Conservation (phyloP, 2,113 vertebrate species). For the Polypterus senegalus region DNA sequence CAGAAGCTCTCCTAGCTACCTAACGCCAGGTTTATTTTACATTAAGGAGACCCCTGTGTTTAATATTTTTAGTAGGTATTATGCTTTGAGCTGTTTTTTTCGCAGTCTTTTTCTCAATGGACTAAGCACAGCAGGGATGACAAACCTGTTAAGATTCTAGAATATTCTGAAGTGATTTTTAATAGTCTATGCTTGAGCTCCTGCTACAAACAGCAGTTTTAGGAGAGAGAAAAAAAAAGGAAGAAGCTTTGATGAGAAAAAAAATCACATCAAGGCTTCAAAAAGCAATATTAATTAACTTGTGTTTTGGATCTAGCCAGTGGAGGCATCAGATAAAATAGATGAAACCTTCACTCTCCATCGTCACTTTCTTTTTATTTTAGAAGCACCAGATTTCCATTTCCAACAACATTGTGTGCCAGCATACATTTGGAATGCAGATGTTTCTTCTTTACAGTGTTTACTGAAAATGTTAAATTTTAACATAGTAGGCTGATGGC, state of each 20-base stretch:
- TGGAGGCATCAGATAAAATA: conserved; percentile 5
- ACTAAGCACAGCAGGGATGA: too few relatives aligned
- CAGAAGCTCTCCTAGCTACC: too few relatives aligned
- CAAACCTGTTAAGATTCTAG: too few relatives aligned
- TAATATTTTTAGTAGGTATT: too few relatives aligned
- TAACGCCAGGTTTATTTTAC: too few relatives aligned
- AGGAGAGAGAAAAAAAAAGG: neutral
- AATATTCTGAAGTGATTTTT: neutral
- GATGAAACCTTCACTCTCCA: neutral
- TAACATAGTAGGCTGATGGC: neutral
- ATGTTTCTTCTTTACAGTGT: neutral
- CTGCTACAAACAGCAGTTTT: neutral
- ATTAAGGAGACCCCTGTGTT: too few relatives aligned
- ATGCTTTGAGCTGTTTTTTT: too few relatives aligned
- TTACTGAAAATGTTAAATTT: too few relatives aligned
- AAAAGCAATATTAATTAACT: conserved; percentile 6
- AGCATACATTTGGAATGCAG: neutral
- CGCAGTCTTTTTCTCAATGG: too few relatives aligned
- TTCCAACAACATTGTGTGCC: neutral
- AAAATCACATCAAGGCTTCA: conserved; percentile 3
- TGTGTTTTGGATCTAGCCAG: neutral
- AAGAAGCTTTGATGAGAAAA: conserved; percentile 8
- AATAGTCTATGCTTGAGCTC: neutral
- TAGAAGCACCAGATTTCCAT: neutral
- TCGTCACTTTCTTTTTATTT: neutral